Evolutionary conservation across 2,797 vertebrate species (phyloP), one percentile per base, ranked within the genome.

Genomic region (Craterocephalus amniculus): DNA sequence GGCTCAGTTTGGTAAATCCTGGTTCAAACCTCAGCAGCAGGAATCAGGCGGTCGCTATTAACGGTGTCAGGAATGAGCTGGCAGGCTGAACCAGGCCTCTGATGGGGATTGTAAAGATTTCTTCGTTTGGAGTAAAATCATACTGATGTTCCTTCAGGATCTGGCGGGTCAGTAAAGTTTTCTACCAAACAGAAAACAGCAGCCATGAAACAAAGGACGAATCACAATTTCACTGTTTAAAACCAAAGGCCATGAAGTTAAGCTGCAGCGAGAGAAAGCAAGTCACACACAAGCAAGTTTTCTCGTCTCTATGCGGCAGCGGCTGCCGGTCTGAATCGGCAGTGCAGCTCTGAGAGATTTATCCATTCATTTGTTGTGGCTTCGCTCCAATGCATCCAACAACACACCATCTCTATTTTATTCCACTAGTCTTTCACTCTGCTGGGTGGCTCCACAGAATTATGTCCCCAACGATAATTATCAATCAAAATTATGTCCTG

Each of bases 321-420:
- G 72, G 65, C 74, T 64, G 76, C 43, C 72, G 85, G 81, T 83
- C 63, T 81, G 85, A 87, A 79, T 74, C 43, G 79, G 66, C 77
- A 70, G 82, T 63, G 62, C 83, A 78, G 86, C 90, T 75, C 87
- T 38, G 82, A 77, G 86, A 95, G 94, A 94, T 94, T 94, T 95
- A 94, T 94, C 89, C 92, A 85, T 93, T 95, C 87, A 94, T 95
- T 92, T 94, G 92, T 93, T 91, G 90, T 90, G 88, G 90, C 85
- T 77, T 76, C 78, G 91, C 91, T 91, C 68, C 83, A 91, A 87
- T 87, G 89, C 87, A 72, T 88, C 88, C 86, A 81, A 88, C 87
- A 85, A 88, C 90, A 91, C 83, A 90, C 81, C 89, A 92, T 91
- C 89, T 88, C 87, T 92, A 84, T 93, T 92, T 93, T 91, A 92